Base-by-base conservation (phyloP, 1,140 invertebrate genomes). In the Hypothenemus hampei region DNA sequence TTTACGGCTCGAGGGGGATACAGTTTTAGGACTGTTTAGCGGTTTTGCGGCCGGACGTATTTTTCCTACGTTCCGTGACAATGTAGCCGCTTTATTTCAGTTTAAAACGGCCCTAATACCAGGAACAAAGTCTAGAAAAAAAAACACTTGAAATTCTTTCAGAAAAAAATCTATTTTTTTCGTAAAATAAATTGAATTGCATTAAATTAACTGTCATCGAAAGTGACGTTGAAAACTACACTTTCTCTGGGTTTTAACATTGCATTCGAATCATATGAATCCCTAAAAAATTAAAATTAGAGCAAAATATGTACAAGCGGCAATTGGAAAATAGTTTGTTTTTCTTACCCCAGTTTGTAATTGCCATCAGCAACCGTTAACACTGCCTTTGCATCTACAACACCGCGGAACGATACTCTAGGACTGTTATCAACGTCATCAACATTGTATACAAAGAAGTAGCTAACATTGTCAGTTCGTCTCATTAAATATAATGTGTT, bases 261-360 rank as follows among this genome's bases (percentile, higher is more conserved):
- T 11, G 11, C 19, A 23, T 3, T 0, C 23, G 11, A 6, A 23
- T 43, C 40, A 13, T 22, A 43, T n/a, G 16, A 5, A 3, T 43
- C 40, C 5, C 40, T 43, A 23, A 43, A 43, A 22, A 23, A 7
- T 1, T 11, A 23, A 23, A 10, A 43, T 3, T 21, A 23, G 20
- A 15, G 15, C n/a, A n/a, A n/a, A n/a, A n/a, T n/a, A n/a, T n/a
- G n/a, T n/a, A 1, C 26, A 31, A 31, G 26, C 26, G 13, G 8
- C 13, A 1, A 13, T 11, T 31, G 13, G 3, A 31, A 31, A 8
- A 3, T 2, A 31, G 26, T 31, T 23, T 23, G 40, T n/a, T n/a
- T 15, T 23, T 31, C 23, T 46, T 18, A 46, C 44, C 44, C 44
- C 3, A 18, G 29, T n/a, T n/a, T 11, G 11, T 46, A 46, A n/a